Evolutionary conservation across 2,888 invertebrate genomes (phyloP), one percentile per base, ranked within the genome.

Genomic region (Nymphalis urticae): DNA sequence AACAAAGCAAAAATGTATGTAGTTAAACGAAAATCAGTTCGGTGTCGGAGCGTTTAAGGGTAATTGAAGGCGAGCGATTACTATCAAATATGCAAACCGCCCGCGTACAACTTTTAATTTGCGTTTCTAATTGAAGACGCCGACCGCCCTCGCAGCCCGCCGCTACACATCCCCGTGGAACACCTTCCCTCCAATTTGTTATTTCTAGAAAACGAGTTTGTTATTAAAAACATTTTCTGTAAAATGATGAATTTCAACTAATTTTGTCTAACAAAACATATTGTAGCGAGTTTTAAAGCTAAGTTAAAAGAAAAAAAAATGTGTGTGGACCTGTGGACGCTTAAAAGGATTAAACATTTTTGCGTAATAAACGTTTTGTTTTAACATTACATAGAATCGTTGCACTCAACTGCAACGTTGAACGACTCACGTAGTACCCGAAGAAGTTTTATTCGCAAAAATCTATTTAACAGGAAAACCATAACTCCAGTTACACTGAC

Each of bases 21-120:
- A 9, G 48, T 48, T 48, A 36, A 24, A 54, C 54, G 64, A 48
- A 54, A 68, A 61, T 64, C 56, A 56, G 9, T 32, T 56, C 32
- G 32, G n/a, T 8, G 32, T 32, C 54, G 64, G 47, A 32, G 24
- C 56, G 48, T 17, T 56, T 42, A 36, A 24, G 58, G 19, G 27
- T 50, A 69, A 56, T 64, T 48, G 56, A 42, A 47, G 36, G 19
- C 27, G 24, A 9, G 50, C n/a, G 36, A 64, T 64, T 64, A 42
- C 54, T 53, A 42, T 63, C 62, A 27, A 58, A 62, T 62, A 61
- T 61, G 60, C 51, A 60, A 60, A 65, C 48, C 65, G 13, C 32
- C 32, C 32, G 21, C 13, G 59, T 9, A 27, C 27, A 47, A 47
- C 53, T 64, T 64, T 64, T 56, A 64, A 56, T 64, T 53, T 47